Conservation (phyloP, 2,797 vertebrate genomes). For the Ficedula albicollis region DNA sequence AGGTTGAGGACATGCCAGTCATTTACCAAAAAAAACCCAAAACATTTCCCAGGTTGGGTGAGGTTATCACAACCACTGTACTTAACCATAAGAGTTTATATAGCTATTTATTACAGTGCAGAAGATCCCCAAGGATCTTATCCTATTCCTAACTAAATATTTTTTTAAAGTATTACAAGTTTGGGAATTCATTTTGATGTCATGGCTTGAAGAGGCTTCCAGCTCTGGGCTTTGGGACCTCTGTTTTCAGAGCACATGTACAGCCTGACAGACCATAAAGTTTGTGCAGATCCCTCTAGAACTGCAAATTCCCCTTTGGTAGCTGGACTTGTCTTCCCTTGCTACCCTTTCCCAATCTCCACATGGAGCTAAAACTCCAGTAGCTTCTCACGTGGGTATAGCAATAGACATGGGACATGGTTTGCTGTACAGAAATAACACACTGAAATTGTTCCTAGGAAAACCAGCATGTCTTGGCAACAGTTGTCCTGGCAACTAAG, state of each 20-base stretch:
- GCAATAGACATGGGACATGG: background rate
- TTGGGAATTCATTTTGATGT: background rate
- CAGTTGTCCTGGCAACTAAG: constrained; percentile 44
- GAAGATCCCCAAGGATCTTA: background rate
- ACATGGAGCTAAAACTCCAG: background rate
- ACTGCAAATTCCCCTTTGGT: background rate
- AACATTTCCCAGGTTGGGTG: background rate
- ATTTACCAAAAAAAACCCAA: background rate
- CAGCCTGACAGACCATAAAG: background rate
- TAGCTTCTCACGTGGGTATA: background rate
- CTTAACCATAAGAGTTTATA: background rate
- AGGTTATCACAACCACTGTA: background rate
- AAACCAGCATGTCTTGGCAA: constrained; percentile 28
- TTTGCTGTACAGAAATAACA: background rate
- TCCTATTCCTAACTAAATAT: background rate
- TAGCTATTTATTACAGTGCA: background rate
- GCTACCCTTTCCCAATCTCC: background rate
- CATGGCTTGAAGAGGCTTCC: background rate
- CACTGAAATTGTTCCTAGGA: background rate
- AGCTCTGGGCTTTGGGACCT: background rate
- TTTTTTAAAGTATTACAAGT: background rate
- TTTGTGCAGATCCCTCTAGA: background rate
- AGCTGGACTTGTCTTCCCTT: background rate
- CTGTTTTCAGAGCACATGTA: background rate
- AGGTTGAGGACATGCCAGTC: background rate